A percentile compares a stretch with the other conserved stretches of the same genome.
Evolutionary conservation across 2,797 vertebrate species (phyloP).

Genomic region (Champsocephalus esox): DNA sequence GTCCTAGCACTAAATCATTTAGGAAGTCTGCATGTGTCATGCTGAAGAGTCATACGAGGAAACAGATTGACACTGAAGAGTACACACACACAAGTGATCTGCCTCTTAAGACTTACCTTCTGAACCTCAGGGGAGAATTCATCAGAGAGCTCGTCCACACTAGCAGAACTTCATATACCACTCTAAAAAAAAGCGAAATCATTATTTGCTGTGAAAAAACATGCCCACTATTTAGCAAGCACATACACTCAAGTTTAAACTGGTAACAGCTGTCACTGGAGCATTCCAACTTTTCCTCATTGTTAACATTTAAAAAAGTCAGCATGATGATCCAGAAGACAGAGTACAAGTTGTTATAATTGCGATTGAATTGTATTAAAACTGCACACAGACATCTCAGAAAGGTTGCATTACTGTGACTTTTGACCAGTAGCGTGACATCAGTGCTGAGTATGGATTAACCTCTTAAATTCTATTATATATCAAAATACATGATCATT

Average conservation of each 20-base stretch:
- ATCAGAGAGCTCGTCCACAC: neutral
- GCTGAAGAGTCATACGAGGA: neutral
- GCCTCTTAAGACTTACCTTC: neutral
- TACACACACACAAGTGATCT: neutral
- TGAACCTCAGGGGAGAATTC: neutral
- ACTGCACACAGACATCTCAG: neutral
- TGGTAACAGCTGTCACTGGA: neutral
- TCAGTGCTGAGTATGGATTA: neutral
- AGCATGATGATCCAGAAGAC: neutral
- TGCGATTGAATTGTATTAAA: neutral
- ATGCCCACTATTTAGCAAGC: neutral
- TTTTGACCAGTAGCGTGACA: neutral
- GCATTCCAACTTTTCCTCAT: neutral
- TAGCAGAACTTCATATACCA: neutral
- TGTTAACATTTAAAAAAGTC: neutral
- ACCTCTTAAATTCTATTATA: neutral
- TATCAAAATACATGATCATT: too few species aligned
- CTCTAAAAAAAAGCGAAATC: conserved; percentile 4
- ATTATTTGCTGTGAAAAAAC: neutral
- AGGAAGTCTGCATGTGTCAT: conserved; percentile 3
- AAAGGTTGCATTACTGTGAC: neutral
- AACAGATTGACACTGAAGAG: neutral
- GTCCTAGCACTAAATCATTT: neutral
- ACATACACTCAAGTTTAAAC: neutral
- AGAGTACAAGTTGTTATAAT: too few species aligned